Conservation (phyloP, 2,888 invertebrate genomes). For the Limnephilus marmoratus region DNA sequence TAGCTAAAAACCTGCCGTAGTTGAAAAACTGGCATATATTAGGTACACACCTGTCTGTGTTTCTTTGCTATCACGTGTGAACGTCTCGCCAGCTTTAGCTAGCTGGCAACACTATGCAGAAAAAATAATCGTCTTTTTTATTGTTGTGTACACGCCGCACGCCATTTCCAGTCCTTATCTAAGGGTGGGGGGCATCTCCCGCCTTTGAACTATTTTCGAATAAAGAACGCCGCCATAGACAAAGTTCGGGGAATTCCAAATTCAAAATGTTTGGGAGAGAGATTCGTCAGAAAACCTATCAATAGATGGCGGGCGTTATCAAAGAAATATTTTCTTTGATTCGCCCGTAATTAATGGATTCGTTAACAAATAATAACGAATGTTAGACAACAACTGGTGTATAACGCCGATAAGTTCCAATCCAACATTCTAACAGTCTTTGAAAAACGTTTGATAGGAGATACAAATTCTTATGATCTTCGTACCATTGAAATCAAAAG, state of each 20-base stretch:
- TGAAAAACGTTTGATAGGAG: background rate
- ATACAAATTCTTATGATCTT: background rate
- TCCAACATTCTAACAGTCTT: background rate
- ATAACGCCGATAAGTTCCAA: background rate
- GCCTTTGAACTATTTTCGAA: slow-evolving; percentile 58
- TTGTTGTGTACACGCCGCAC: slow-evolving; percentile 36
- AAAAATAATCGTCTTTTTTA: slow-evolving; percentile 48
- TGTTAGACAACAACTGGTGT: background rate
- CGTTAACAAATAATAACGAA: slow-evolving; percentile 7
- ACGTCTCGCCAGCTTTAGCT: background rate
- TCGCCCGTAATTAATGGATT: slow-evolving; percentile 37
- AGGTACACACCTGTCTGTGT: background rate
- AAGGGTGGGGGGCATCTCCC: slow-evolving; percentile 55
- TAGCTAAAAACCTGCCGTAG: background rate
- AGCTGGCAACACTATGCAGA: slow-evolving; percentile 43
- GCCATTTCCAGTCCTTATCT: slow-evolving; percentile 52
- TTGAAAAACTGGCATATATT: background rate
- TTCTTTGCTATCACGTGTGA: slow-evolving; percentile 12
- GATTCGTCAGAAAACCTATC: slow-evolving; percentile 47
- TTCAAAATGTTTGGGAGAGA: slow-evolving; percentile 47
- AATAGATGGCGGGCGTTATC: slow-evolving; percentile 46
- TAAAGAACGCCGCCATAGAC: slow-evolving; percentile 54
- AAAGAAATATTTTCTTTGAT: background rate
- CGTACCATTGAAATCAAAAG: background rate
- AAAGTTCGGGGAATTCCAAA: slow-evolving; percentile 48